phyloP scores from a whole-genome alignment of 2,113 vertebrate species.

The Corvus cornix region DNA sequence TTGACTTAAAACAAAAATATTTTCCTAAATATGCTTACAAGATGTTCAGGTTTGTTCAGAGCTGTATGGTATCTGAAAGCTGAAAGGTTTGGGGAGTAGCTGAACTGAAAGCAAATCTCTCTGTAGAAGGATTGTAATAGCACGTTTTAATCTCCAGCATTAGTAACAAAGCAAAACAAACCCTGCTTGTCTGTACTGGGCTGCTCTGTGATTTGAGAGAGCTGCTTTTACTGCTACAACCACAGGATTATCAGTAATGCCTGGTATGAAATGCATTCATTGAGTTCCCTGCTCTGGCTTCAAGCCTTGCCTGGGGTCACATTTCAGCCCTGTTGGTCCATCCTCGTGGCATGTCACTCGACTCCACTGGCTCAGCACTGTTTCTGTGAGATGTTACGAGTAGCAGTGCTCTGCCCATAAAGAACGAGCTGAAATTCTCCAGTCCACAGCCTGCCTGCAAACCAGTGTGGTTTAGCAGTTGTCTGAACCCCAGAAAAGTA shows the following conservation, averaged over 20 bases:
- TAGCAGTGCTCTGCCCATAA: neutral
- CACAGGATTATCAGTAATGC: conserved; percentile 47
- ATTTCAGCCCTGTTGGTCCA: neutral
- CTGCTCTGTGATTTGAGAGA: neutral
- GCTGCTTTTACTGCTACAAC: neutral
- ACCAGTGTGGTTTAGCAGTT: neutral
- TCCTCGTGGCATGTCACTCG: neutral
- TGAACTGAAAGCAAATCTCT: neutral
- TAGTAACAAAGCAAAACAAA: conserved; percentile 49
- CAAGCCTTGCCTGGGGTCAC: neutral
- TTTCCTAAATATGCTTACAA: neutral
- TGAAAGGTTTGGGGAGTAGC: neutral
- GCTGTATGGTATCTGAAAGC: neutral
- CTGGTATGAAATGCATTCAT: neutral
- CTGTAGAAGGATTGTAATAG: conserved; percentile 26
- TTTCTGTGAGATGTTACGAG: neutral
- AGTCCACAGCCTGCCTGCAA: neutral
- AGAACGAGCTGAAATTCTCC: neutral
- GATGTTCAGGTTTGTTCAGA: neutral
- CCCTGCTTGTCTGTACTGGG: neutral
- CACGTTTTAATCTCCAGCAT: conserved; percentile 26
- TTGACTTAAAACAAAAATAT: conserved; percentile 7
- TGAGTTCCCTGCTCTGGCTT: conserved; percentile 26
- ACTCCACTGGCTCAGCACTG: neutral
- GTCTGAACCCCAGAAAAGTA: neutral